Evolutionary conservation across 2,113 vertebrate species (phyloP), one percentile per base, ranked within the genome.

Genomic region (Scopus umbretta): DNA sequence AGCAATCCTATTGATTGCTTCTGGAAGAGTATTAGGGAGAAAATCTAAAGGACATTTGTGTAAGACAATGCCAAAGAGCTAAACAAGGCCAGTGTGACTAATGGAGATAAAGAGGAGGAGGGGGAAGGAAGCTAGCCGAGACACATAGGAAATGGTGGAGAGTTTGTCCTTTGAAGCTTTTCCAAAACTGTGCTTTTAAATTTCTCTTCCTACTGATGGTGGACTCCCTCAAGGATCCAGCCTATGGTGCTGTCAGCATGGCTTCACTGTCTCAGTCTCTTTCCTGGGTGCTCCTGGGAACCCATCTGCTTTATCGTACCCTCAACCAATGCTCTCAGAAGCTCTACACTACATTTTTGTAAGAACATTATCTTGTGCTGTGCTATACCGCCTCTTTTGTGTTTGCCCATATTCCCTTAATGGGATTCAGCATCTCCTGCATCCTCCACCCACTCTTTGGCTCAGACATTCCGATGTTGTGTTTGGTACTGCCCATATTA

Each of bases 51-150:
- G 95, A 53, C 86, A 7, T 96, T 95, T 65, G 56, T 91, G 91
- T 89, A 95, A 96, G 73, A 95, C 83, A 92, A 92, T 92, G 83
- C 88, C 68, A 52, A 65, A 84, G 79, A 93, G 80, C 76, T 95
- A 67, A 88, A 84, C 18, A 56, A 89, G 86, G 62, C 90, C 66
- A 53, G 17, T 52, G 63, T 94, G 92, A 93, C 86, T 95, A 80
- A 95, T 75, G 56, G 56, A 68, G 61, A 43, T 63, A 87, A 93
- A 83, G 36, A 50, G 61, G 9, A 86, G 70, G 21, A 73, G 14
- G 8, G 65, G 56, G 53, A 61, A 76, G 52, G 56, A 84, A 27
- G 40, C 63, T 74, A 81, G 21, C 52, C 7, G n/a, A 91, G 40
- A 65, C 5, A 11, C 10, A 5, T 11, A 56, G 40, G 65, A 84